Evolutionary conservation across 2,888 invertebrate species (phyloP), one percentile per base, ranked within the genome.

Genomic region (Phaedon cochleariae): DNA sequence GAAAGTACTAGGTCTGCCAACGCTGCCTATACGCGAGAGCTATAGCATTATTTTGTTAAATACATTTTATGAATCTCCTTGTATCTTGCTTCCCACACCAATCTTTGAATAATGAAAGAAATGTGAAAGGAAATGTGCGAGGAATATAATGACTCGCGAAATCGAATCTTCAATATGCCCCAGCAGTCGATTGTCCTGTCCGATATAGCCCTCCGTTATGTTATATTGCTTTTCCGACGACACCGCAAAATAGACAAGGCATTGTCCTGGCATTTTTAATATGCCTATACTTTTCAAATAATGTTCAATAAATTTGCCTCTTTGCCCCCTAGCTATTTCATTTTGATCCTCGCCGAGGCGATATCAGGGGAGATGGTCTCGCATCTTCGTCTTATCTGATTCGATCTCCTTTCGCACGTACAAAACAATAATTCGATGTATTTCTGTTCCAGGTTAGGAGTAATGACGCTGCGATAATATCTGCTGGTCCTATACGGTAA

Each of bases 141-240:
- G 73, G n/a, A 77, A 78, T 79, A 79, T 79, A 80, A 80, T 80
- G 80, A 80, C 77, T 79, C 77, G 78, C 77, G 79, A 79, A 80
- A 80, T 80, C 79, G 79, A 74, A 75, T 76, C 78, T 74, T 73
- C 79, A 79, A 79, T 79, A 79, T 77, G 77, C 73, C 72, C 53
- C 53, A 49, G 59, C 64, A 37, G 64, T 67, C 69, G 65, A 69
- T 67, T 69, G 64, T 64, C 58, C 62, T 63, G 64, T 63, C 65
- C 63, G 58, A 65, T 65, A 65, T 34, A 7, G 58, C 63, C 67
- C 65, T 62, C 68, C 62, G 70, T 74, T 73, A 71, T 72, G 74
- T 75, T 76, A 77, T 77, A 76, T 77, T 74, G 76, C 78, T 72
- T 74, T 15, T 41, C 72, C 70, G 68, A 70, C 74, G 77, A 73